Evolutionary conservation across 2,797 vertebrate species (phyloP).

Genomic region (Diglossa cyanea): DNA sequence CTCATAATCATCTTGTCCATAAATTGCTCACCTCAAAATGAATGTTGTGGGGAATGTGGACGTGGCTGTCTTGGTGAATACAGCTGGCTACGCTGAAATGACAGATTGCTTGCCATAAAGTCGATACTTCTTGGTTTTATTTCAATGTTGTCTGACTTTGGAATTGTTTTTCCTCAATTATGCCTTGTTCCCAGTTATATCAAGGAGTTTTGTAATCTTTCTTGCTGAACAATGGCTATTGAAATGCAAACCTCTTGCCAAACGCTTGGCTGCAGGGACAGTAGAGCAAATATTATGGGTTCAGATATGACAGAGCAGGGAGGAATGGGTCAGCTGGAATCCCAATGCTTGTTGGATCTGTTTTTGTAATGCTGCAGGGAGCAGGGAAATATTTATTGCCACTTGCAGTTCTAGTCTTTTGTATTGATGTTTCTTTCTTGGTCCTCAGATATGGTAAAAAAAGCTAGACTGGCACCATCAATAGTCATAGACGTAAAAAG

Average conservation of each 20-base stretch:
- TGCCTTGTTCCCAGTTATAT: background rate
- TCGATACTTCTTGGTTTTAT: background rate
- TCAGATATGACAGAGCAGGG: background rate
- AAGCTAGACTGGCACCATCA: background rate
- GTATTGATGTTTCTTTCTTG: background rate
- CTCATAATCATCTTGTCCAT: background rate
- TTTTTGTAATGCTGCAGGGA: background rate
- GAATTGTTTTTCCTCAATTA: background rate
- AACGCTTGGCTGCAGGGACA: background rate
- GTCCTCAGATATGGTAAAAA: background rate
- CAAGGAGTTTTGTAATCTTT: background rate
- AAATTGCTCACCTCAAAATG: background rate
- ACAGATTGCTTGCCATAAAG: background rate
- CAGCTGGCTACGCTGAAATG: background rate
- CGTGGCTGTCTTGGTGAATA: background rate
- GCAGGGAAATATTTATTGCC: background rate
- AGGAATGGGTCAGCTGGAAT: background rate
- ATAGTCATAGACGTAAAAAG: background rate
- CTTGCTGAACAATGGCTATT: background rate
- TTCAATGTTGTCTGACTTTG: background rate
- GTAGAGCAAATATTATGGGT: background rate
- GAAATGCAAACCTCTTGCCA: background rate
- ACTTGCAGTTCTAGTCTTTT: background rate
- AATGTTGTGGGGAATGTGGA: background rate
- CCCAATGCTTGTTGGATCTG: background rate